Percentiles rank a stretch among this genome's conserved stretches.
phyloP scores from a whole-genome alignment of 2,888 invertebrate species.

The Aspidiotus rigidus region DNA sequence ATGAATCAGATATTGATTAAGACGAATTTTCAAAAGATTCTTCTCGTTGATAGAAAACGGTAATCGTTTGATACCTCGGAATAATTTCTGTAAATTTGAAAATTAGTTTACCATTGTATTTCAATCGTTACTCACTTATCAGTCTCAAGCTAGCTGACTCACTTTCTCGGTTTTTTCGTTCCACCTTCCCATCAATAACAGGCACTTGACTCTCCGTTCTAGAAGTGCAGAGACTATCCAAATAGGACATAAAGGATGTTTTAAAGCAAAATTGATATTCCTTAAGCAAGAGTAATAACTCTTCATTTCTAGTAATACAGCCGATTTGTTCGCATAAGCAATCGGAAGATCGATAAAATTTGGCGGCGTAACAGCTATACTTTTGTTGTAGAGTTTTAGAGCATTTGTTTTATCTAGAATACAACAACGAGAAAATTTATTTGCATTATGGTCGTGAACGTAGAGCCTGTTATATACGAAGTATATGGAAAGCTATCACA shows the following conservation, averaged over 20 bases:
- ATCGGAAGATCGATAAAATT: constrained; percentile 51
- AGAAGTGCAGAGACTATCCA: constrained; percentile 49
- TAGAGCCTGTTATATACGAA: too few species aligned
- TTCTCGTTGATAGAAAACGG: constrained; percentile 22
- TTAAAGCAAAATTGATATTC: constrained; percentile 54
- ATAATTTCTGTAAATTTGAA: constrained; percentile 21
- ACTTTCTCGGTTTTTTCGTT: constrained; percentile 23
- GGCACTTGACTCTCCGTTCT: constrained; percentile 45
- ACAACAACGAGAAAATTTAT: neutral
- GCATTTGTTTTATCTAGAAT: constrained; percentile 41
- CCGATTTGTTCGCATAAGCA: constrained; percentile 61
- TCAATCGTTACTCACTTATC: neutral
- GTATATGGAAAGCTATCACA: neutral
- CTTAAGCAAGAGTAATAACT: constrained; percentile 55
- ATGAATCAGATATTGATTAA: constrained; percentile 21
- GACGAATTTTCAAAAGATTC: constrained; percentile 15
- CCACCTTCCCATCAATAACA: constrained; percentile 24
- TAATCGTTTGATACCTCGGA: constrained; percentile 19
- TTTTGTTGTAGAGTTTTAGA: constrained; percentile 53
- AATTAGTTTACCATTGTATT: neutral
- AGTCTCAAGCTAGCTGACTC: neutral
- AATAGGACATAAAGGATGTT: constrained; percentile 41
- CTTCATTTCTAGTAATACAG: constrained; percentile 52
- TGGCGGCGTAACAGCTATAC: constrained; percentile 51
- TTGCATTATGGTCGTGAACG: too few species aligned